phyloP scores from a whole-genome alignment of 2,113 vertebrate species.

The Sterna hirundo region DNA sequence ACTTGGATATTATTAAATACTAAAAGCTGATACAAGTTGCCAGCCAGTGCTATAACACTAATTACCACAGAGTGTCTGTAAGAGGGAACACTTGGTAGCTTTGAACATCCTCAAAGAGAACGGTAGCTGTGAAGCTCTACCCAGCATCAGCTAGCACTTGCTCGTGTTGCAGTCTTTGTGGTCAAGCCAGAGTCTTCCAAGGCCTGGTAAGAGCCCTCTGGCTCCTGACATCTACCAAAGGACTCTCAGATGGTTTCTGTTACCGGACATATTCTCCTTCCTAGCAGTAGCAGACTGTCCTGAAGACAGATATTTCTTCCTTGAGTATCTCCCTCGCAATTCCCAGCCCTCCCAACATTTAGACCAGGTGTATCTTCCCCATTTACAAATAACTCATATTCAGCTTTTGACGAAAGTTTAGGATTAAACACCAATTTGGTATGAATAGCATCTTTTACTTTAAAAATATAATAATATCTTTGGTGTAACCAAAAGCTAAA shows the following conservation, averaged over 20 bases:
- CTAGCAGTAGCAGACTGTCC: background rate
- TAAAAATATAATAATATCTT: background rate
- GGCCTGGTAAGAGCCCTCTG: background rate
- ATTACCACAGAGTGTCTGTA: background rate
- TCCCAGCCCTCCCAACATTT: rapidly evolving
- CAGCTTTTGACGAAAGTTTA: background rate
- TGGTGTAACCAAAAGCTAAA: background rate
- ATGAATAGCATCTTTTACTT: background rate
- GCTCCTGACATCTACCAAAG: background rate
- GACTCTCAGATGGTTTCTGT: background rate
- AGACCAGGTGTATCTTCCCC: background rate
- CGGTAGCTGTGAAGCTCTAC: background rate
- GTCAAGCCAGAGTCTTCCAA: background rate
- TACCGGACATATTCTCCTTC: background rate
- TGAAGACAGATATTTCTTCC: background rate
- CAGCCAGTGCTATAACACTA: background rate
- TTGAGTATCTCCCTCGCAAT: background rate
- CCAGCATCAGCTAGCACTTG: background rate
- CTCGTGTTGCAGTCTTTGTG: background rate
- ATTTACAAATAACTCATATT: background rate
- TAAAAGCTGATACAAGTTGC: background rate
- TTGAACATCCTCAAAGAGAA: background rate
- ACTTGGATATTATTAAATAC: background rate
- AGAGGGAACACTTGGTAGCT: background rate
- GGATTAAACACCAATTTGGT: background rate